phyloP scores from a whole-genome alignment of 2,113 vertebrate genomes.

The Bagarius yarrelli region DNA sequence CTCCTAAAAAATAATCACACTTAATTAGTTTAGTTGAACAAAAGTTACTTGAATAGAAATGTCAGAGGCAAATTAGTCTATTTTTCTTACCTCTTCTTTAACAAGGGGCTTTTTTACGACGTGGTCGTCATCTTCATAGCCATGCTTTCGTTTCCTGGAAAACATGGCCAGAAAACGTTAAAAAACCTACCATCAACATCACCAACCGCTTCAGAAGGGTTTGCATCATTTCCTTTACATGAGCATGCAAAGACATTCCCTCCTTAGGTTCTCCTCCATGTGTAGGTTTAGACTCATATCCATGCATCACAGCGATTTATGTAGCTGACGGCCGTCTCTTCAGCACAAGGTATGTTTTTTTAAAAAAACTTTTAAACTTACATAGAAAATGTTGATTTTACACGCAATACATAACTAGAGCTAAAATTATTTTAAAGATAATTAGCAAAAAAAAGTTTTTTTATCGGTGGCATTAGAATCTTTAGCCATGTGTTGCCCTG shows the following conservation, averaged over 20 bases:
- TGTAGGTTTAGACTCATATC: conserved; percentile 39
- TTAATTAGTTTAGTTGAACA: conserved; percentile 18
- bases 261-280: conserved; percentile 11
- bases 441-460: not conserved
- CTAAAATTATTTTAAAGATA: not conserved
- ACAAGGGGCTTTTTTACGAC: conserved; percentile 80
- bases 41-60: not conserved
- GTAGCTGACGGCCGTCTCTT: not conserved
- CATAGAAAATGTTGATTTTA: not conserved
- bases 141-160: conserved; percentile 87
- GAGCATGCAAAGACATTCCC: conserved; percentile 27
- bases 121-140: conserved; percentile 86
- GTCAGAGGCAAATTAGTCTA: not conserved
- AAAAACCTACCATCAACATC: not conserved
- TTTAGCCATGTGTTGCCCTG: not conserved
- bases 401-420: not conserved
- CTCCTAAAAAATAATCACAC: conserved; percentile 73
- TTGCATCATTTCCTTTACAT: not conserved
- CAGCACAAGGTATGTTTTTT: conserved; percentile 24
- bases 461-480: not conserved
- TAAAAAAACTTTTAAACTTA: not conserved
- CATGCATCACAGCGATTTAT: not conserved
- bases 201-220: not conserved
- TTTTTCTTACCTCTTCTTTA: conserved; percentile 69
- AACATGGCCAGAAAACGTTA: conserved; percentile 15